Evolutionary conservation across 2,797 vertebrate species (phyloP).

Genomic region (Zalophus californianus): DNA sequence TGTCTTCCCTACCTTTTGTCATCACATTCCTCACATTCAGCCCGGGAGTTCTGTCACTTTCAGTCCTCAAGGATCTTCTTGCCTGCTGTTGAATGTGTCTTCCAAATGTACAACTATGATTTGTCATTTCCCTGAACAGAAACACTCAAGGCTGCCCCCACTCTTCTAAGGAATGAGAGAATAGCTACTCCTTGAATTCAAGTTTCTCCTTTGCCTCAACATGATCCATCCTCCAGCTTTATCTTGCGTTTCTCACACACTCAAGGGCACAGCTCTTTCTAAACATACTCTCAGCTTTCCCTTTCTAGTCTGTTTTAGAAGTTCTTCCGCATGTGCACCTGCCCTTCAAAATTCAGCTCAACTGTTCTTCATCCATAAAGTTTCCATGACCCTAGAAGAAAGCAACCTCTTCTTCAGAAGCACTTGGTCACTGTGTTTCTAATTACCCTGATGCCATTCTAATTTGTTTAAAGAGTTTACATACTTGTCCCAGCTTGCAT

Average conservation of each 20-base stretch:
- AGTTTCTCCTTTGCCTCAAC: background rate
- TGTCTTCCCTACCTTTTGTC: background rate
- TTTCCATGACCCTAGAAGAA: background rate
- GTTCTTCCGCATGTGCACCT: background rate
- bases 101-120: background rate
- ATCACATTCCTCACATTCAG: background rate
- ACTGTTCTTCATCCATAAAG: background rate
- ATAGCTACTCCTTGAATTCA: background rate
- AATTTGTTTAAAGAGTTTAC: background rate
- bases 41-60: background rate
- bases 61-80: rapidly evolving
- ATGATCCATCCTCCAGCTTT: background rate
- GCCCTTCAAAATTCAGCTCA: conserved; percentile 31
- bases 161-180: background rate
- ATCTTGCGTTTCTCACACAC: background rate
- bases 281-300: background rate
- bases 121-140: background rate
- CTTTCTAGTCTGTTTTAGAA: background rate
- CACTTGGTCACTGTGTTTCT: background rate
- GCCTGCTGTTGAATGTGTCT: background rate
- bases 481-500: background rate
- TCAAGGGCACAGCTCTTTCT: background rate
- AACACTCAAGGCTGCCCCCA: background rate
- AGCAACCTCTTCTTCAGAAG: background rate
- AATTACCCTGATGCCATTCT: background rate